Conservation (phyloP, 2,797 vertebrate genomes). For the Brachyalestes nurse region DNA sequence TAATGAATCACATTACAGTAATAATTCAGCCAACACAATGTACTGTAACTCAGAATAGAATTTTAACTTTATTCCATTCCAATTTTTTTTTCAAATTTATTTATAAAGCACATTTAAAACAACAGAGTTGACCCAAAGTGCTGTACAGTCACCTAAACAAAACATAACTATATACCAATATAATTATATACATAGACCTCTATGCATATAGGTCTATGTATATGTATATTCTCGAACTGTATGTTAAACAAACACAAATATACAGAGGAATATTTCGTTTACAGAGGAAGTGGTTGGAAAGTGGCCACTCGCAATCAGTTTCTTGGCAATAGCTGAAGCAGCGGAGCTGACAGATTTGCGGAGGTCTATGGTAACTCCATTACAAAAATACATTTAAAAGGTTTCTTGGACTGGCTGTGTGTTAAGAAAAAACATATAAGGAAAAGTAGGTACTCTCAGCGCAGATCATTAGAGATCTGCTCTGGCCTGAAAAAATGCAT, state of each 20-base stretch:
- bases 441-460: constrained; percentile 1
- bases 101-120: no score
- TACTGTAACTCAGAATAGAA: no score
- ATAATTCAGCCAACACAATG: no score
- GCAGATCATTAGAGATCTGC: neutral
- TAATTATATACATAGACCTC: no score
- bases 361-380: constrained; percentile 29
- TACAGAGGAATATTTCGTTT: neutral
- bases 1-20: no score
- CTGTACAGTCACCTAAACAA: no score
- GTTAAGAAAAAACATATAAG: constrained; percentile 3
- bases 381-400: constrained; percentile 40
- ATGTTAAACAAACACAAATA: neutral
- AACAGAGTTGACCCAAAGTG: no score
- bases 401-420: constrained; percentile 5
- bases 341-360: constrained; percentile 5
- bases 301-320: neutral
- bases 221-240: no score
- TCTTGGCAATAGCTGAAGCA: constrained; percentile 14
- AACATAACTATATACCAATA: no score
- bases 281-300: constrained; percentile 1
- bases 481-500: neutral
- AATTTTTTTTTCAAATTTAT: no score
- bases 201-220: no score
- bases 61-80: no score